A percentile compares a stretch with the other conserved stretches of the same genome.
Conservation (phyloP, 2,113 vertebrate genomes). For the sheep (Ovis aries) region ARS-UI_Ramb_v3.0 NC_056056.1:84525501-84526000, state of each 20-base stretch:
- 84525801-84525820: background rate
- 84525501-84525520: slow-evolving; percentile 8
- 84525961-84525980: slow-evolving; percentile 27
- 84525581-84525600: background rate
- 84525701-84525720: slow-evolving; percentile 10
- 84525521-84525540: background rate
- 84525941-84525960: background rate
- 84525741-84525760: background rate
- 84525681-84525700: slow-evolving; percentile 43
- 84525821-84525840: background rate
- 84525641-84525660: slow-evolving; percentile 22
- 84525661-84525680: background rate
- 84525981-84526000: background rate
- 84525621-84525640: slow-evolving; percentile 18
- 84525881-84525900: background rate
- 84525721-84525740: slow-evolving; percentile 11
- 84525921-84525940: background rate
- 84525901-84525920: background rate
- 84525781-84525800: background rate
- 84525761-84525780: background rate
- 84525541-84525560: background rate
- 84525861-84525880: background rate
- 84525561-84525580: background rate
- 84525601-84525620: slow-evolving; percentile 3
- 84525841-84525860: background rate